Evolutionary conservation across 2,113 vertebrate genomes (phyloP), one percentile per base, ranked within the genome.

Genomic region (Danionella cerebrum): DNA sequence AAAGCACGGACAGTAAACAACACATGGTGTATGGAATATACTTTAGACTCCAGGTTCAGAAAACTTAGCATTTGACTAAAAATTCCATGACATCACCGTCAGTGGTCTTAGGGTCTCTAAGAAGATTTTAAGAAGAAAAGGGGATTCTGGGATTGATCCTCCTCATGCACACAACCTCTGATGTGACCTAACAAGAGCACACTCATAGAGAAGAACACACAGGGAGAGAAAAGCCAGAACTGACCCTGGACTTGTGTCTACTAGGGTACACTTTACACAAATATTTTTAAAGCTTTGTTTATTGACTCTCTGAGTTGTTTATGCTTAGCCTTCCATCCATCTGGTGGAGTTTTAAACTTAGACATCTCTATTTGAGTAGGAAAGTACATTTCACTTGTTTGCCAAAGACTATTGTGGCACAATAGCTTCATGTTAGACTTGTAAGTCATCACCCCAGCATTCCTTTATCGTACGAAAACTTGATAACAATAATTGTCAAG

Each of bases 241-340:
- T 64, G 60, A 47, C 57, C 33, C 54, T 21, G 45, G 54, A 60
- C 35, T 29, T 4, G 59, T 64, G 29, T 52, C 45, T 27, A 33
- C 44, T 9, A 21, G 33, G 16, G 22, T 18, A 25, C 19, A 45
- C 3, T 42, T 59, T 60, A 16, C 19, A 51, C 38, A 50, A 58
- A 69, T 68, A 68, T 68, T 48, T 59, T 69, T 41, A 51, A 24
- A 60, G 35, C 47, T 69, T 16, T 51, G 36, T 69, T 69, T 69
- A 69, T 60, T 69, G 67, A 60, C 9, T 69, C 55, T 60, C 18
- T 35, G 54, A 41, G 5, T 5, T 42, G 55, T 69, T 50, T 60
- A 13, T 14, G 10, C 21, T 48, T 13, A 10, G 14, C 22, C 50
- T 58, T 36, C 39, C 22, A 18, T 59, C 48, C 53, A 38, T 62